Percentiles rank a stretch among this genome's conserved stretches.
Conservation (phyloP, 1,140 invertebrate genomes). For the Diuraphis noxia region DNA sequence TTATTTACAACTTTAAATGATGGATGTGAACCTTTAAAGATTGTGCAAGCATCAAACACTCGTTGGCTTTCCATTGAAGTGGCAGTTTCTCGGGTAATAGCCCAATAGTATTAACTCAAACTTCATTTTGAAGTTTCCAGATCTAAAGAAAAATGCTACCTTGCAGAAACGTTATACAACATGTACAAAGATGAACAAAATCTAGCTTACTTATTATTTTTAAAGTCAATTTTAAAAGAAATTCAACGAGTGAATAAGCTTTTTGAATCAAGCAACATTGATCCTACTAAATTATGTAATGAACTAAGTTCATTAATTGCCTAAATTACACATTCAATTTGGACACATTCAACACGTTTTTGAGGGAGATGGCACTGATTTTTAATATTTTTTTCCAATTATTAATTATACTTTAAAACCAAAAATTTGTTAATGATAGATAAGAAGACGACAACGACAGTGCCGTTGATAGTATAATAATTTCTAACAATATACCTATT, state of each 20-base stretch:
- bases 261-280: not conserved
- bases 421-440: too few species aligned
- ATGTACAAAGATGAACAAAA: slow-evolving; percentile 23
- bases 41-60: not conserved
- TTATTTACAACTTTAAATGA: not conserved
- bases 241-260: not conserved
- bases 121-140: not conserved
- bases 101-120: not conserved
- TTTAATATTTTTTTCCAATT: too few species aligned
- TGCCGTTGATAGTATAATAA: too few species aligned
- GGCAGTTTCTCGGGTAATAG: not conserved
- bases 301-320: not conserved
- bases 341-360: too few species aligned
- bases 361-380: too few species aligned
- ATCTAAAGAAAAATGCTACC: not conserved
- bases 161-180: not conserved
- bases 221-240: not conserved
- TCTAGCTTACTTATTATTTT: not conserved
- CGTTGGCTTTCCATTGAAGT: not conserved
- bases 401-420: too few species aligned
- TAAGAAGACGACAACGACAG: too few species aligned
- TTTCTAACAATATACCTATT: too few species aligned
- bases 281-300: not conserved
- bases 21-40: slow-evolving; percentile 1
- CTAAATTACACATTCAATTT: too few species aligned